phyloP scores from a whole-genome alignment of 2,113 vertebrate genomes.

The Datnioides undecimradiatus region DNA sequence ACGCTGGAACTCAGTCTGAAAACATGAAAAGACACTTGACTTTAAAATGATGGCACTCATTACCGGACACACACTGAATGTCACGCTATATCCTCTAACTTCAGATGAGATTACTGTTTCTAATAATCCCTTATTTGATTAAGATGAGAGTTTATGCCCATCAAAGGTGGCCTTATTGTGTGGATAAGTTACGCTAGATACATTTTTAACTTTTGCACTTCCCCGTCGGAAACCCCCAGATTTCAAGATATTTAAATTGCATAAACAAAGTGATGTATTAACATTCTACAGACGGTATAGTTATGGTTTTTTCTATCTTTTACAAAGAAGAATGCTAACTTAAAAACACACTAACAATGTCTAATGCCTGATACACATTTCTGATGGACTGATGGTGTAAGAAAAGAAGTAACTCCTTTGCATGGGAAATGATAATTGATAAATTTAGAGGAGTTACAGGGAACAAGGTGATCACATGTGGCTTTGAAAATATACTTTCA shows the following conservation, averaged over 20 bases:
- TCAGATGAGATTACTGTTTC: background rate
- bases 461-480: background rate
- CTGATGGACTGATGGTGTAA: background rate
- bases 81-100: background rate
- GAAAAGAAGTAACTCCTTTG: too few relatives aligned
- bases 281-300: background rate
- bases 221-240: background rate
- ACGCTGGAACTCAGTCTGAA: constrained; percentile 93
- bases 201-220: background rate
- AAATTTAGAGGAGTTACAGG: too few relatives aligned
- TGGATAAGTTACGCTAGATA: background rate
- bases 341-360: background rate
- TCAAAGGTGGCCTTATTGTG: background rate
- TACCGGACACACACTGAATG: background rate
- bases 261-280: background rate
- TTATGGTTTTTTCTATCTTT: background rate
- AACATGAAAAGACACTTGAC: background rate
- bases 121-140: constrained; percentile 2
- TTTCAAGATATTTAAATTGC: background rate
- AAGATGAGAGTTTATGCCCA: rapidly evolving
- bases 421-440: too few relatives aligned
- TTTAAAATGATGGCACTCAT: background rate
- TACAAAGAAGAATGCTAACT: background rate
- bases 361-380: background rate
- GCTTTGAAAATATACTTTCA: background rate